Conservation (phyloP, 2,888 invertebrate genomes). For the Anoncus sp. region DNA sequence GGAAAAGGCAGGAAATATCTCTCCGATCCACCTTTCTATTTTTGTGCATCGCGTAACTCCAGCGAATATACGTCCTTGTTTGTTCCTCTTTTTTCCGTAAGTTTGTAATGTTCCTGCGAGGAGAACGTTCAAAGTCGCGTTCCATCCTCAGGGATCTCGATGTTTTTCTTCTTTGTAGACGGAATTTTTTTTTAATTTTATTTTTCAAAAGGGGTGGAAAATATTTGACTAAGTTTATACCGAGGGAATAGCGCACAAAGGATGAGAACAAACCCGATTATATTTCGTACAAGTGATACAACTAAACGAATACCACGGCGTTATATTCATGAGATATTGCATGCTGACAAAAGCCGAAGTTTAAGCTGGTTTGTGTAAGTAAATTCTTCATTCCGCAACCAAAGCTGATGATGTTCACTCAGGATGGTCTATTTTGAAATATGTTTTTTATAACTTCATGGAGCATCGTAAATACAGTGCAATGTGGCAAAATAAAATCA, state of each 20-base stretch:
- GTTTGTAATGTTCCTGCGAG: background rate
- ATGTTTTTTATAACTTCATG: no score
- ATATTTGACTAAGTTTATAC: background rate
- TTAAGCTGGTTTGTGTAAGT: no score
- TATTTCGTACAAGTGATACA: background rate
- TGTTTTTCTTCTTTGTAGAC: background rate
- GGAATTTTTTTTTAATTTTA: background rate
- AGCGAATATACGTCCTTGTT: background rate
- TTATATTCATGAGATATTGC: background rate
- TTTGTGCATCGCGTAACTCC: background rate
- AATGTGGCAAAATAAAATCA: no score
- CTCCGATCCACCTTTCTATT: background rate
- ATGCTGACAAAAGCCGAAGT: no score
- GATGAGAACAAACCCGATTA: background rate
- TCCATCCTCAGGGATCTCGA: background rate
- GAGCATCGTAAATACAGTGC: no score
- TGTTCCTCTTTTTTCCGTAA: slow-evolving; percentile 2
- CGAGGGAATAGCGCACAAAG: background rate
- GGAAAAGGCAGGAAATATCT: slow-evolving; percentile 30
- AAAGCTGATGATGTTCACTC: no score
- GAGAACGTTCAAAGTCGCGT: background rate
- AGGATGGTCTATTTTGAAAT: no score
- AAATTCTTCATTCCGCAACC: no score
- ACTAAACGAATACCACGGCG: background rate
- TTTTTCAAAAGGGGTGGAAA: background rate